Percentiles rank a stretch among this genome's conserved stretches.
phyloP scores from a whole-genome alignment of 2,888 invertebrate genomes.

The Xanthorhoe designata region DNA sequence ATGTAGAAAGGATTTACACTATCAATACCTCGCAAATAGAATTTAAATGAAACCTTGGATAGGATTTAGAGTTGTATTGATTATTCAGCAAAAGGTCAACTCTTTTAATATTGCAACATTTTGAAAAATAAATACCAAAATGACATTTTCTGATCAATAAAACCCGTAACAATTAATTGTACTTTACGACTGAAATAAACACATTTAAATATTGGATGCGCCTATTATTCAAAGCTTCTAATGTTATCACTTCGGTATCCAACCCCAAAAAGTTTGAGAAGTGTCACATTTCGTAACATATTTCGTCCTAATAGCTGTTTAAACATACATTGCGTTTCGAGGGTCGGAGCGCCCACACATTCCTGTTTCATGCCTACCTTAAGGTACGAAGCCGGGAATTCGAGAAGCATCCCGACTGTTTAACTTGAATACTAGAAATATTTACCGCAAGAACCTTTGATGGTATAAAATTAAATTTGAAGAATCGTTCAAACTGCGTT shows the following conservation, averaged over 20 bases:
- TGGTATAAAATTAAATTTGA: neutral
- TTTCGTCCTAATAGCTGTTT: constrained; percentile 45
- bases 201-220: neutral
- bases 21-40: constrained; percentile 35
- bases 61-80: constrained; percentile 12
- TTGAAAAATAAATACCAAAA: neutral
- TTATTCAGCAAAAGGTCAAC: constrained; percentile 16
- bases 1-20: constrained; percentile 39
- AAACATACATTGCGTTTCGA: constrained; percentile 43
- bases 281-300: constrained; percentile 37
- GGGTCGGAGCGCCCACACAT: constrained; percentile 50
- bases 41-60: constrained; percentile 33
- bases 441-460: constrained; percentile 41
- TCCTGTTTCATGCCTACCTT: constrained; percentile 49
- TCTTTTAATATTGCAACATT: constrained; percentile 4
- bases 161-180: constrained; percentile 1
- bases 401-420: constrained; percentile 45
- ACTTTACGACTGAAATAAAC: neutral
- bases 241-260: neutral
- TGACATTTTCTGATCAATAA: constrained; percentile 10
- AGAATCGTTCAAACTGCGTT: neutral
- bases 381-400: constrained; percentile 49
- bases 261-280: constrained; percentile 24
- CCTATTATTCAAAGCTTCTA: neutral
- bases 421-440: constrained; percentile 45